Base-by-base conservation (phyloP, 2,888 invertebrate species). In the Hoplodrina blanda region DNA sequence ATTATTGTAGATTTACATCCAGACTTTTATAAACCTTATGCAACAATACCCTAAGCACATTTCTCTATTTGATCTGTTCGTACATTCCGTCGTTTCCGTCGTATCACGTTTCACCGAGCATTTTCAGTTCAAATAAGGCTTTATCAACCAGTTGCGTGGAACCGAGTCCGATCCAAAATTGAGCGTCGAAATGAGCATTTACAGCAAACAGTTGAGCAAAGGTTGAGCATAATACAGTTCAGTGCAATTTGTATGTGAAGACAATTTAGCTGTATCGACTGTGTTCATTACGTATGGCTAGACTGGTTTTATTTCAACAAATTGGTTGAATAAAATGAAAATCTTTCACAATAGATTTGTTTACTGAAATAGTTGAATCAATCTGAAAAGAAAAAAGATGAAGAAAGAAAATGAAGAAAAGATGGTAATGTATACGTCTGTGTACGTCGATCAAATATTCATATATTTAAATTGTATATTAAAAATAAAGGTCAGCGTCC, bases 41-140 rank as follows among this genome's bases (percentile, higher is more conserved):
- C 5, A n/a, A n/a, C n/a, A 50, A 19, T 50, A 50, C 50, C 50
- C 8, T n/a, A n/a, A n/a, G 5, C 10, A 50, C 50, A 50, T n/a
- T 19, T 19, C 17, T 56, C n/a, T 61, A 50, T 61, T 52, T 53
- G 52, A 75, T 60, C n/a, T 50, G 17, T 60, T 50, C 50, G 30
- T 50, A 15, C 19, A 13, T 20, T 37, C 19, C 44, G 25, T 49
- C 56, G 50, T 61, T 59, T 54, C 56, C 41, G 46, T 46, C 41
- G 54, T 3, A 49, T 41, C 37, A 33, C 49, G 74, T 49, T 64
- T 20, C 50, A 60, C 37, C 15, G 30, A 80, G 80, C 81, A 78
- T 74, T 84, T 84, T 82, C 82, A 84, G 82, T 81, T 76, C 83
- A 81, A 86, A 87, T 85, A 85, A 86, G 83, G 79, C 80, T 85